Percentiles rank a stretch among this genome's conserved stretches.
These are phyloP conservation scores for Aeoliscus strigatus DNA, from an alignment of 2,797 vertebrate species.

Conservation along the genomic window DNA sequence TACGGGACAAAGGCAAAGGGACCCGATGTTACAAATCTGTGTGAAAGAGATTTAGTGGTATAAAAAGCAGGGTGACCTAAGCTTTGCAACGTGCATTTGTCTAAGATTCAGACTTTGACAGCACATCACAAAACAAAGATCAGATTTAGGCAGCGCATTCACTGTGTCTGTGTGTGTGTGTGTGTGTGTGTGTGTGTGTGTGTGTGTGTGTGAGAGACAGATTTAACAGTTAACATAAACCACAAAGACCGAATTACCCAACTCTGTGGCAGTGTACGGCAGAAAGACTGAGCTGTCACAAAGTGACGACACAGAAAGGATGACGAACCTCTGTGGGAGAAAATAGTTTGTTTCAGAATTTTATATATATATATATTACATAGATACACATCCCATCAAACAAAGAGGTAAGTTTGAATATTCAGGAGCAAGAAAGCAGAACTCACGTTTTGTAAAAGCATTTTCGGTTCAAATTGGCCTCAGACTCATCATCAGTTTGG, in stretches of 20 bases:
- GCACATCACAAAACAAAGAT: constrained; percentile 69
- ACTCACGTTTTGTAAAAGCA: no score
- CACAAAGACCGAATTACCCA: constrained; percentile 51
- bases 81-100: constrained; percentile 58
- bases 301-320: constrained; percentile 17
- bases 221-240: constrained; percentile 43
- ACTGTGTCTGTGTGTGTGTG: constrained; percentile 17
- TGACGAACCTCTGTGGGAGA: constrained; percentile 38
- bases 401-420: no score
- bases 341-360: no score
- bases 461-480: no score
- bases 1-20: constrained; percentile 58
- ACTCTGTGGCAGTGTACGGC: constrained; percentile 29
- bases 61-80: constrained; percentile 63
- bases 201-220: constrained; percentile 22
- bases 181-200: constrained; percentile 8
- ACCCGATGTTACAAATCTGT: constrained; percentile 59
- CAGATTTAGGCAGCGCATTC: constrained; percentile 55
- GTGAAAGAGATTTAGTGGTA: constrained; percentile 61
- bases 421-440: no score
- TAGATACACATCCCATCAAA: no score
- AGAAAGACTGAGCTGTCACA: constrained; percentile 41
- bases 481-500: no score
- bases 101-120: constrained; percentile 67
- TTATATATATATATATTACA: no score